phyloP scores from a whole-genome alignment of 2,113 vertebrate species.

The Rhinoderma darwinii region DNA sequence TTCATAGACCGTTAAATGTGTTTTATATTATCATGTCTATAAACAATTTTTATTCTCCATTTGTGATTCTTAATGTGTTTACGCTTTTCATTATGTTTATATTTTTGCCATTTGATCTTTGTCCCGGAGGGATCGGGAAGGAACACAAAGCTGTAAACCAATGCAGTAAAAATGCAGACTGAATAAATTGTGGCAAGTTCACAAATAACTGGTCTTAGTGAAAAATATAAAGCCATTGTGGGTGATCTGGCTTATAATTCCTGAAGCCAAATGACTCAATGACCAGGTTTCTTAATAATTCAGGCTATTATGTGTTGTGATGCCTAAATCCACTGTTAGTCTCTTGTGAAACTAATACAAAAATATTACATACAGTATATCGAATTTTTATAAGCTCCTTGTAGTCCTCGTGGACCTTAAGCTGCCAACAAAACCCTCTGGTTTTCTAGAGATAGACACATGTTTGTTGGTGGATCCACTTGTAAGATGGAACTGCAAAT shows the following conservation, averaged over 20 bases:
- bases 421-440: background rate
- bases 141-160: constrained; percentile 33
- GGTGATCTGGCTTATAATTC: background rate
- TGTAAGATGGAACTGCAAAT: background rate
- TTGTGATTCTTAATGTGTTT: constrained; percentile 39
- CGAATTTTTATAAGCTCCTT: background rate
- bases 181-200: constrained; percentile 21
- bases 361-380: background rate
- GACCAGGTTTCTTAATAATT: background rate
- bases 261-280: background rate
- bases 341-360: background rate
- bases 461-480: background rate
- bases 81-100: constrained; percentile 34
- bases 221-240: background rate
- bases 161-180: constrained; percentile 47
- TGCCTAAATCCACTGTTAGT: background rate
- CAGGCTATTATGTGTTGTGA: background rate
- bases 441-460: background rate
- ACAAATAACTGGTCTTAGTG: background rate
- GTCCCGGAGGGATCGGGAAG: constrained; percentile 13
- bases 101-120: constrained; percentile 49
- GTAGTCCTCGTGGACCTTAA: background rate
- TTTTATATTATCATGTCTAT: constrained; percentile 9
- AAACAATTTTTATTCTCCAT: constrained; percentile 7
- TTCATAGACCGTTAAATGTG: constrained; percentile 8